phyloP scores from a whole-genome alignment of 1,140 invertebrate genomes.

The Colletes latitarsis region DNA sequence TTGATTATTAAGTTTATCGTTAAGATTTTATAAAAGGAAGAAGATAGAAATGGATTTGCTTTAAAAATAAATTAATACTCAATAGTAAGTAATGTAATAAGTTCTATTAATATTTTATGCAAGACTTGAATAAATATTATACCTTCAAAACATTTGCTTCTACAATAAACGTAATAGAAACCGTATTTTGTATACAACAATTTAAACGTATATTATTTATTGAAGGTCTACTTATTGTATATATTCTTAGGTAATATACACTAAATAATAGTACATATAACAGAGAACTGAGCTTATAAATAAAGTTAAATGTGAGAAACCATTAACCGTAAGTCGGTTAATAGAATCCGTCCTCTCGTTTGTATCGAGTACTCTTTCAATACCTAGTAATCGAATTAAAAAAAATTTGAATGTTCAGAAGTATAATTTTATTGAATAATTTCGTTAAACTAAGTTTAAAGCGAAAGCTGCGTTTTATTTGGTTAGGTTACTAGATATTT shows the following conservation, averaged over 20 bases:
- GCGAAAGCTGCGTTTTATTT: no score
- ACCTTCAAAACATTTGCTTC: not conserved
- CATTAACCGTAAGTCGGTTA: not conserved
- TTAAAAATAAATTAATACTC: not conserved
- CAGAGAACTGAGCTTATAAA: not conserved
- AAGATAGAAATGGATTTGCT: not conserved
- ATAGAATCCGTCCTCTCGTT: not conserved
- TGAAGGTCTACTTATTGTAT: not conserved
- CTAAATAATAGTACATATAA: constrained; percentile 2
- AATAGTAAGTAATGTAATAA: not conserved
- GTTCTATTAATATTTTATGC: not conserved
- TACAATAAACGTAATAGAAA: not conserved
- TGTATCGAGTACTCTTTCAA: not conserved
- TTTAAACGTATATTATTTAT: not conserved
- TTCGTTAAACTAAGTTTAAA: not conserved
- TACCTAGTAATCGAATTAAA: not conserved
- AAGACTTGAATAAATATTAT: not conserved
- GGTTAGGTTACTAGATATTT: no score
- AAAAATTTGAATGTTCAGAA: no score
- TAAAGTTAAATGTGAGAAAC: not conserved
- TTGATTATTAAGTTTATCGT: not conserved
- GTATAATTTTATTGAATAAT: no score
- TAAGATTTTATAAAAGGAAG: not conserved
- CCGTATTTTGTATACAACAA: constrained; percentile 6
- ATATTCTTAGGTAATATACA: not conserved